Percentiles rank a stretch among this genome's conserved stretches.
phyloP scores from a whole-genome alignment of 2,888 invertebrate species.

The Erebia aethiops region DNA sequence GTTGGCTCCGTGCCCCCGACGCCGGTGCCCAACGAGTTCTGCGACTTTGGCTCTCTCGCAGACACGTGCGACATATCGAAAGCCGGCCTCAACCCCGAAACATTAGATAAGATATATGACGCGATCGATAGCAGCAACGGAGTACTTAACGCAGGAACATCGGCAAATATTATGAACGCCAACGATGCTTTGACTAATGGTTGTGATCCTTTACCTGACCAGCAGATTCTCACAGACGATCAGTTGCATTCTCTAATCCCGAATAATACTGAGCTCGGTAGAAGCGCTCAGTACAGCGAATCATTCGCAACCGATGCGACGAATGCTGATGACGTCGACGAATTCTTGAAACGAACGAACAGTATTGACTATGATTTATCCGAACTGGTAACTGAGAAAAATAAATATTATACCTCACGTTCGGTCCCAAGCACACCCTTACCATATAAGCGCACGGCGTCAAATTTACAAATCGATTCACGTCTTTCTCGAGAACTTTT shows the following conservation, averaged over 20 bases:
- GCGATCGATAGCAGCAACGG: slow-evolving; percentile 82
- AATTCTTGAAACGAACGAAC: slow-evolving; percentile 71
- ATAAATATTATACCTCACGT: slow-evolving; percentile 82
- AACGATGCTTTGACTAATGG: slow-evolving; percentile 65
- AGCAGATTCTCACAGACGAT: slow-evolving; percentile 66
- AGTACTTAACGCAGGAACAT: slow-evolving; percentile 62
- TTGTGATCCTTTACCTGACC: slow-evolving; percentile 68
- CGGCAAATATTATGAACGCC: slow-evolving; percentile 61
- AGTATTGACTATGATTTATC: slow-evolving; percentile 75
- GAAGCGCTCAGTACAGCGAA: slow-evolving; percentile 60
- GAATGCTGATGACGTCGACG: slow-evolving; percentile 67
- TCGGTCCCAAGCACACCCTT: slow-evolving; percentile 88
- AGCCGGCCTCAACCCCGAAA: slow-evolving; percentile 82
- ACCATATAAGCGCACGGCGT: slow-evolving; percentile 74
- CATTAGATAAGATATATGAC: slow-evolving; percentile 86
- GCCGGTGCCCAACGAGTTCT: slow-evolving; percentile 88
- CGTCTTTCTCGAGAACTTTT: slow-evolving; percentile 68
- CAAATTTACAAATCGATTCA: slow-evolving; percentile 68
- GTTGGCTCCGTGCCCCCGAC: slow-evolving; percentile 87
- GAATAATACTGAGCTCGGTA: slow-evolving; percentile 59
- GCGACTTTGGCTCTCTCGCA: slow-evolving; percentile 86
- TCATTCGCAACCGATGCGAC: slow-evolving; percentile 58
- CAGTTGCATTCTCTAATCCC: slow-evolving; percentile 72
- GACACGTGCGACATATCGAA: slow-evolving; percentile 81
- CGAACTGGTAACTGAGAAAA: slow-evolving; percentile 67